Conservation (phyloP, 2,888 invertebrate genomes). For the Cordilura impudica region DNA sequence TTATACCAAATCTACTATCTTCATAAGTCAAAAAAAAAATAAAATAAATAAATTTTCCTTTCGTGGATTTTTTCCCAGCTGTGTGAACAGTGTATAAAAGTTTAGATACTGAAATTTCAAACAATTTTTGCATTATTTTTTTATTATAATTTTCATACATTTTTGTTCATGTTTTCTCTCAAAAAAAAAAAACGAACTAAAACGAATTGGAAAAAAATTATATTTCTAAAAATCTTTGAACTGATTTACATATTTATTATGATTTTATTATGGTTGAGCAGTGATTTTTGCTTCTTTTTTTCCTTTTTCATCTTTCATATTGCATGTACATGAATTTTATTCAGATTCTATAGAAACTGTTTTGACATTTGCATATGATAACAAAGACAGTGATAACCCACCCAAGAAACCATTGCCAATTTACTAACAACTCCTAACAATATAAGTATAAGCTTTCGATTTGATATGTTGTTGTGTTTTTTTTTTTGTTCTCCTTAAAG, state of each 20-base stretch:
- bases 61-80: no score
- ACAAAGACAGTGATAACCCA: conserved; percentile 17
- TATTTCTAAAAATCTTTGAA: conserved; percentile 20
- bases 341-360: conserved; percentile 28
- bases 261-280: conserved; percentile 42
- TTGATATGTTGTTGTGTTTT: background rate
- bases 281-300: no score
- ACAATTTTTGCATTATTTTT: no score
- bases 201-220: conserved; percentile 28
- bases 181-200: conserved; percentile 26
- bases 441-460: background rate
- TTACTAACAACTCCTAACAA: background rate
- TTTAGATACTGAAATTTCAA: no score
- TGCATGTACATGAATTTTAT: background rate
- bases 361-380: conserved; percentile 44
- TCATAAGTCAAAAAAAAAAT: no score
- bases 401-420: background rate
- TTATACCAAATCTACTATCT: no score
- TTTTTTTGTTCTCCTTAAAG: background rate
- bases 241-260: conserved; percentile 59
- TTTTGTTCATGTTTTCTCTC: background rate
- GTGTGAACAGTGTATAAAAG: no score
- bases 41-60: no score
- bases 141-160: no score
- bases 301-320: conserved; percentile 15